Base-by-base conservation (phyloP, 2,888 invertebrate genomes). In the Aleiodes alternator region DNA sequence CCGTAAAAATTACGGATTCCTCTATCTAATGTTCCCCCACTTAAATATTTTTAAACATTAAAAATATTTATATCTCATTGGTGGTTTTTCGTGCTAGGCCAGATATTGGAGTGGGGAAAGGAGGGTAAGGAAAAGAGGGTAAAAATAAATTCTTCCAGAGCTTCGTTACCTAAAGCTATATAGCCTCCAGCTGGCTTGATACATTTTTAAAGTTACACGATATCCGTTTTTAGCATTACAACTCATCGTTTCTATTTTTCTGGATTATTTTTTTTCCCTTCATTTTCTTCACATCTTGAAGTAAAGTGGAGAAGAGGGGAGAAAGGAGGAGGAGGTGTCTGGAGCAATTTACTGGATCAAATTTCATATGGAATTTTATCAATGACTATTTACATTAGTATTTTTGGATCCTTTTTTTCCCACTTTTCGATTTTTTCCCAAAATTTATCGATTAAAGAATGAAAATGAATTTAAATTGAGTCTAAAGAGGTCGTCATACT, bases 11-110 rank as follows among this genome's bases (percentile, higher is more conserved):
- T 81, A 79, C 87, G 85, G 87, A 68, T 88, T 87, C 86, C 87
- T 87, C 88, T 89, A 86, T 90, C 89, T 87, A 89, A 88, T 89
- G 76, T 73, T 75, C 82, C 74, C 91, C 91, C 91, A 77, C 76
- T 64, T 59, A 6, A 38, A 90, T 85, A 87, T 84, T 86, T 85
- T 82, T 86, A 85, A 23, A 64, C 31, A 64, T 64, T 84, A 87
- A 87, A 88, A 89, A 89, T 89, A 89, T 88, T 89, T 89, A 89
- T 89, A 89, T 88, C 87, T 85, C 84, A 85, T 86, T 83, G 78
- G 81, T 59, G 53, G 23, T 59, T 69, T 38, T 80, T 81, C 79
- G 64, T 14, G 43, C 80, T 79, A 77, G 80, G 80, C 80, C 80
- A 34, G 78, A 80, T 78, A 71, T 76, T 78, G 79, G 80, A 80